Base-by-base conservation (phyloP, 2,888 invertebrate species). In the Agonopterix subpropinquella region DNA sequence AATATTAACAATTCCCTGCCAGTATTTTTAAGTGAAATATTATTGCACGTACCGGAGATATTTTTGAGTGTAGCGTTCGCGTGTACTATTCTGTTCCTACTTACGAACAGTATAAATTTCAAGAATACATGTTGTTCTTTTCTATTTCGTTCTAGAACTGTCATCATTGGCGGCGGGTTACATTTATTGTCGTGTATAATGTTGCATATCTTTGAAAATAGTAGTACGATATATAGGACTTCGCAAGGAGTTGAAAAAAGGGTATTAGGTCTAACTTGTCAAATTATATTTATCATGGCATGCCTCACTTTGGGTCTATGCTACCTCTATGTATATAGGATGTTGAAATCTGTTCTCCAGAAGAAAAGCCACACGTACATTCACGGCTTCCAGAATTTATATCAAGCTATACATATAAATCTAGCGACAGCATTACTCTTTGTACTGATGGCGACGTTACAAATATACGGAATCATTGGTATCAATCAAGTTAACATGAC, bases 1-100 rank as follows among this genome's bases (percentile, higher is more conserved):
- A 97, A 97, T 70, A 92, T 95, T n/a, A 92, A 93, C 53, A 91
- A 91, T 53, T 94, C 94, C 0, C 91, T 97, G 70, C 95, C 95
- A 51, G 82, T 91, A 44, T 93, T 94, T 53, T 85, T 96, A 36
- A 95, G 96, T 47, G 94, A 95, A 68, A 92, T 97, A 46, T 81
- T 97, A 41, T 91, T 96, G 55, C 95, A 96, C 70, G 91, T 96
- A 50, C 96, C 96, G 0, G 93, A 96, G 54, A 97, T 97, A 54
- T 92, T 97, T 64, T 80, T 98, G 37, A 95, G 96, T 13, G 93
- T 96, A n/a, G 94, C 96, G 0, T 97, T 98, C 76, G 94, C 96
- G 43, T 92, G 96, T 47, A 90, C 97, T 28, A 95, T 97, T 62
- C 85, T 97, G 48, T 96, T 96, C 70, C 87, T 98, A 28, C 89